These are phyloP conservation scores for Rhabdomys dilectus DNA, from an alignment of 2,113 vertebrate genomes.

Conservation along the genomic window DNA sequence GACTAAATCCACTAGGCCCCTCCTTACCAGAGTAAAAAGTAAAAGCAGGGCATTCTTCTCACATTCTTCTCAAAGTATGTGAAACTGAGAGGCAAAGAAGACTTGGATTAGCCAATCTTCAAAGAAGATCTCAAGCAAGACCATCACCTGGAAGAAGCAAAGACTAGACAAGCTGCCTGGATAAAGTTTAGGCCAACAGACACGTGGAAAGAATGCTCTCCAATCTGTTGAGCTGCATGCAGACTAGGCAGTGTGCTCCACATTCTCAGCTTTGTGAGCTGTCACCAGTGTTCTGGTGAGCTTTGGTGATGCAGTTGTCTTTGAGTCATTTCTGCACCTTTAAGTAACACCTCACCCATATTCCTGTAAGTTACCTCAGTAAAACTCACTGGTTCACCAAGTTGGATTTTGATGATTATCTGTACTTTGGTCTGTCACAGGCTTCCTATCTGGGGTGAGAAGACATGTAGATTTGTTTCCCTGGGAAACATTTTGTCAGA, in stretches of 20 bases:
- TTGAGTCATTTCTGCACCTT: neutral
- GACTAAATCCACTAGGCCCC: neutral
- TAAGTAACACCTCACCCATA: neutral
- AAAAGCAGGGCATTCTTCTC: neutral
- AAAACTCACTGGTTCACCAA: neutral
- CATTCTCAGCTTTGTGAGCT: neutral
- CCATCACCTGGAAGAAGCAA: neutral
- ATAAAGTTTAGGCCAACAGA: neutral
- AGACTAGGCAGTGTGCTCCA: neutral
- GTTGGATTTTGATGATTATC: neutral
- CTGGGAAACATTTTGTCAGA: neutral
- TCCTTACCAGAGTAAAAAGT: neutral
- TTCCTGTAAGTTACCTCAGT: neutral
- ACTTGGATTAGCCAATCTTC: too few relatives aligned
- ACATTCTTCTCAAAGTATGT: neutral
- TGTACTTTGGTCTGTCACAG: neutral
- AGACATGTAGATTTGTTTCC: neutral
- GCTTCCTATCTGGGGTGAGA: neutral
- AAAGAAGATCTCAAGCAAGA: neutral
- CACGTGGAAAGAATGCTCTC: neutral
- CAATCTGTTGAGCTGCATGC: neutral
- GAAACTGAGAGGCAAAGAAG: neutral
- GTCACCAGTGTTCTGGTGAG: neutral
- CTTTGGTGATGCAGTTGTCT: neutral
- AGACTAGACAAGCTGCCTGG: neutral